Evolutionary conservation across 1,140 invertebrate genomes (phyloP).

Genomic region (Magallana ariakensis): DNA sequence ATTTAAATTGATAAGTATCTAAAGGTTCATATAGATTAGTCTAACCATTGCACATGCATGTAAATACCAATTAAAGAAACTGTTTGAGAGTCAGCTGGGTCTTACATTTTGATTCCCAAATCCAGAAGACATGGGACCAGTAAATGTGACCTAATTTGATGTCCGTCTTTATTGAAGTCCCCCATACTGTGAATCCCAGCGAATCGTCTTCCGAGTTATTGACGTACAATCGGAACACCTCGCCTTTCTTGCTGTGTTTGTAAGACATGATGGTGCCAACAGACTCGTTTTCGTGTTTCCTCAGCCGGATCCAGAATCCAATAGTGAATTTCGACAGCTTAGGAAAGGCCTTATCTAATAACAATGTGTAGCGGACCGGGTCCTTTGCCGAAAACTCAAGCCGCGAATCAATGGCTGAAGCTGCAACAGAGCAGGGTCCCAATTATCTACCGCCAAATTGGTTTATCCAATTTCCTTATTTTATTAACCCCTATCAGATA

Average conservation of each 20-base stretch:
- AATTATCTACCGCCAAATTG: not conserved
- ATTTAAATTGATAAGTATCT: no score
- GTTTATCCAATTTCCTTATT: conserved; percentile 32
- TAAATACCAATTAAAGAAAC: no score
- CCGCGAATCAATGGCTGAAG: conserved; percentile 76
- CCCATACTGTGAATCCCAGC: conserved; percentile 67
- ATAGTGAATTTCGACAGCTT: conserved; percentile 74
- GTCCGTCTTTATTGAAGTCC: conserved; percentile 60
- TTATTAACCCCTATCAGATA: conserved; percentile 29
- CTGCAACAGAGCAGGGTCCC: conserved; percentile 62
- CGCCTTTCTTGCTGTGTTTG: conserved; percentile 59
- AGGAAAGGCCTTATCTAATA: conserved; percentile 77
- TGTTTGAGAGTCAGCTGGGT: no score
- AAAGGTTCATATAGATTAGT: no score
- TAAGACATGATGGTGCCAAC: conserved; percentile 75
- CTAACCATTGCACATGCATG: no score
- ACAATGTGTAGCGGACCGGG: conserved; percentile 73
- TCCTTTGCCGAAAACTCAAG: conserved; percentile 74
- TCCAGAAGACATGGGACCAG: conserved; percentile 76
- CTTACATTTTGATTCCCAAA: conserved; percentile 70
- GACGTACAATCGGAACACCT: conserved; percentile 48
- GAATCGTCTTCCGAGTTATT: conserved; percentile 52
- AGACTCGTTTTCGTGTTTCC: conserved; percentile 58
- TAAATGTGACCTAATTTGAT: conserved; percentile 61
- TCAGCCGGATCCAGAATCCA: conserved; percentile 72